Evolutionary conservation across 2,113 vertebrate species (phyloP), one percentile per base, ranked within the genome.

Genomic region (Lagopus leucura): DNA sequence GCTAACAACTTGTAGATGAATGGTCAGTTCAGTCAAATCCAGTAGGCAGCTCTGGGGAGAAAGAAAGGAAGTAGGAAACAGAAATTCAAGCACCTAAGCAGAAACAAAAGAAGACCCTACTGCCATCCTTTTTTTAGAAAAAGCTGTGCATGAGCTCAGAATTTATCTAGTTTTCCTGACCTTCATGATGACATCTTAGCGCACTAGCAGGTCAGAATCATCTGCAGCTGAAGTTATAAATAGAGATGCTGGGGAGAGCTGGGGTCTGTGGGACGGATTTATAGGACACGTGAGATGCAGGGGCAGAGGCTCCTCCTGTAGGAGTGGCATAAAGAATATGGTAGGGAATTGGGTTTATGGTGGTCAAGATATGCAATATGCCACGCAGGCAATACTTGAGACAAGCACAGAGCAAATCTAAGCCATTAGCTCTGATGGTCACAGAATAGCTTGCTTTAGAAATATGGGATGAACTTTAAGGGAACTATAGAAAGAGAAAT

Each of bases 161-260:
- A 87, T 42, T 89, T 78, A 86, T n/a, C 86, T 88, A 0, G 17
- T 94, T 71, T 76, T 43, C 28, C 48, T 95, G 90, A 65, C 79
- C 92, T 64, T 66, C 0, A 0, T 73, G 79, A 25, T 89, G 75
- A 54, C 27, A n/a, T 2, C 40, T 40, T 80, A 83, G 30, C 45
- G 43, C 64, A 0, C 40, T 65, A 6, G 58, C 55, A 55, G 85
- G 78, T 79, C 58, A 22, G 85, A 91, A 90, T 45, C 42, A 20
- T 42, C 54, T 5, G 4, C 60, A 58, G 79, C 45, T 9, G 50
- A 40, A 66, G 72, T 18, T 92, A 92, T 82, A 91, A 91, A 80
- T 7, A 82, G 82, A 91, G 92, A 86, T 83, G 85, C 75, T 82
- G 75, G 72, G 54, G 64, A 50, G 90, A 83, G 45, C 69, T 77